Evolutionary conservation across 2,113 vertebrate species (phyloP).

Genomic region (Myrmecobius fasciatus): DNA sequence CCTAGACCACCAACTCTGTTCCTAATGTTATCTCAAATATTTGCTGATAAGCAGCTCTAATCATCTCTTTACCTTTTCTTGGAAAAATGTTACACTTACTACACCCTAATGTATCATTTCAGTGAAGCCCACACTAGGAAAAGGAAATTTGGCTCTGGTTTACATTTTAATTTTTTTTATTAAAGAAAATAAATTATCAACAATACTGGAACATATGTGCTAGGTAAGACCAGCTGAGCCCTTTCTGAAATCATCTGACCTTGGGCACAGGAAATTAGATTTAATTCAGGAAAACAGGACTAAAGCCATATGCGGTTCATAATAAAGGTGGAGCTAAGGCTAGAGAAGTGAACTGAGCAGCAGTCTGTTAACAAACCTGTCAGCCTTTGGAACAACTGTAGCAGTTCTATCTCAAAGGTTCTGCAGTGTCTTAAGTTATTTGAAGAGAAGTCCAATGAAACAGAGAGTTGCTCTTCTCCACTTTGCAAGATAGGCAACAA

Average conservation of each 20-base stretch:
- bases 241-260: constrained; percentile 77
- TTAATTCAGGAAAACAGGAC: constrained; percentile 81
- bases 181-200: constrained; percentile 77
- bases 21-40: constrained; percentile 11
- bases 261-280: constrained; percentile 79
- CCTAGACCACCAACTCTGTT: not conserved
- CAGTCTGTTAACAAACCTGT: constrained; percentile 75
- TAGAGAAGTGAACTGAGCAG: constrained; percentile 68
- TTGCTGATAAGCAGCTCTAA: not conserved
- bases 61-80: constrained; percentile 38
- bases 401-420: constrained; percentile 72
- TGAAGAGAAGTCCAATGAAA: constrained; percentile 63
- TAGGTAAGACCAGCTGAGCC: constrained; percentile 80
- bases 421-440: constrained; percentile 59
- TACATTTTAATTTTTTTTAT: constrained; percentile 70
- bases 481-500: not conserved
- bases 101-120: not conserved
- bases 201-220: constrained; percentile 78
- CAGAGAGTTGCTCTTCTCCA: not conserved
- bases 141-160: constrained; percentile 64
- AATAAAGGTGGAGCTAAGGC: constrained; percentile 68
- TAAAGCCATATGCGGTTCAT: constrained; percentile 76
- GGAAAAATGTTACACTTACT: constrained; percentile 11
- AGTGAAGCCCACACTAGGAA: constrained; percentile 12
- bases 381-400: constrained; percentile 74